Conservation (phyloP, 1,140 invertebrate species). For the Harpegnathos saltator region DNA sequence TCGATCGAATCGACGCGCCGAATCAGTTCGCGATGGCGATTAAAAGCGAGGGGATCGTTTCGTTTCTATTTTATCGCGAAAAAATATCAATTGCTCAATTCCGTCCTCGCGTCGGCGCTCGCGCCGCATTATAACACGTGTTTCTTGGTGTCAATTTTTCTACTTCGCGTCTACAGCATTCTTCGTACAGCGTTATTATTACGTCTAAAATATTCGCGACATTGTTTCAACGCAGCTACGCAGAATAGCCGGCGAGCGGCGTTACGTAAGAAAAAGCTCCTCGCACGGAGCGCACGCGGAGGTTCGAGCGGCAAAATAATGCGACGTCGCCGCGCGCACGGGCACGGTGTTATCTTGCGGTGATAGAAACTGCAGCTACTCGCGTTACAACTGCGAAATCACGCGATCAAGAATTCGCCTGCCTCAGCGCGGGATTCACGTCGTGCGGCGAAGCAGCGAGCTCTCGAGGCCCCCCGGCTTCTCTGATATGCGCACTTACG, state of each 20-base stretch:
- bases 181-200: background rate
- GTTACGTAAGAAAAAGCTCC: slow-evolving; percentile 15
- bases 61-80: too few species aligned
- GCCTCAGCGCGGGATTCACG: slow-evolving; percentile 33
- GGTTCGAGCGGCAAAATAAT: background rate
- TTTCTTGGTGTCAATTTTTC: background rate
- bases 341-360: slow-evolving; percentile 14
- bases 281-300: background rate
- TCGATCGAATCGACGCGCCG: too few species aligned
- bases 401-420: slow-evolving; percentile 41
- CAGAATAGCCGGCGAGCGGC: background rate
- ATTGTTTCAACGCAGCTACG: background rate
- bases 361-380: slow-evolving; percentile 38
- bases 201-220: background rate
- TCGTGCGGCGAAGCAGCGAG: background rate
- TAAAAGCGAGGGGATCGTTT: too few species aligned
- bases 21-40: too few species aligned
- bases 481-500: background rate
- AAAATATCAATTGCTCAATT: too few species aligned
- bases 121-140: background rate
- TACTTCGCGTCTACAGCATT: background rate
- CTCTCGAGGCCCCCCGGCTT: background rate
- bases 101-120: too few species aligned
- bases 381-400: slow-evolving; percentile 48
- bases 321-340: slow-evolving; percentile 22